Evolutionary conservation across 2,888 invertebrate species (phyloP), one percentile per base, ranked within the genome.

Genomic region (Xestia ashworthii): DNA sequence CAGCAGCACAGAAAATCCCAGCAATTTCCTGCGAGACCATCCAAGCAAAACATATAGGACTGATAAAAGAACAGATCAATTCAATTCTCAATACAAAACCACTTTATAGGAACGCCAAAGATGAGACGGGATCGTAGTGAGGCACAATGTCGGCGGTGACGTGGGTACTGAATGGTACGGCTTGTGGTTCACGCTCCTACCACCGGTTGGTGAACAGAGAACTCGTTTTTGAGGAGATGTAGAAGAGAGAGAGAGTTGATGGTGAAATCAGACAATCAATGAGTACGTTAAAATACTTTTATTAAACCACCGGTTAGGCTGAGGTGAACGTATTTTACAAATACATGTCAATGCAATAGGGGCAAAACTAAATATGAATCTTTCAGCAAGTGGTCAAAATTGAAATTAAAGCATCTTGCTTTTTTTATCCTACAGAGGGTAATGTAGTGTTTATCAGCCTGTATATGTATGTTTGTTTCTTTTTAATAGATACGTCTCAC

Each of bases 1-100:
- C 69, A 73, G 38, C 55, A 74, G 71, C 71, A 81, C n/a, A 86
- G 79, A 82, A 80, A 87, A 87, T 83, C 85, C 83, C 60, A 60
- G 74, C 86, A 87, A 86, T 87, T 87, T 87, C 87, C 86, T 82
- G 32, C 66, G 75, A 50, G 77, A 58, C 80, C 78, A 83, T 80
- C 73, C 66, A 83, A 86, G 78, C 86, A 83, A 85, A 86, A 87
- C 83, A 87, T 77, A 87, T 85, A 87, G 70, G 81, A 80, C 87
- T 87, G 87, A 87, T 87, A 88, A 88, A 88, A 88, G 87, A 86
- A 78, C 80, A 86, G 83, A 89, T 89, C 95, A 92, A 94, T 95
- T 95, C 94, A 95, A 95, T 95, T 92, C 93, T 89, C 93, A 93
- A 94, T 94, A 95, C 94, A 95, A 95, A 95, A 93, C 94, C 87